These are phyloP conservation scores for Acrossocheilus fasciatus DNA, from an alignment of 2,797 vertebrate genomes.

Conservation along the genomic window DNA sequence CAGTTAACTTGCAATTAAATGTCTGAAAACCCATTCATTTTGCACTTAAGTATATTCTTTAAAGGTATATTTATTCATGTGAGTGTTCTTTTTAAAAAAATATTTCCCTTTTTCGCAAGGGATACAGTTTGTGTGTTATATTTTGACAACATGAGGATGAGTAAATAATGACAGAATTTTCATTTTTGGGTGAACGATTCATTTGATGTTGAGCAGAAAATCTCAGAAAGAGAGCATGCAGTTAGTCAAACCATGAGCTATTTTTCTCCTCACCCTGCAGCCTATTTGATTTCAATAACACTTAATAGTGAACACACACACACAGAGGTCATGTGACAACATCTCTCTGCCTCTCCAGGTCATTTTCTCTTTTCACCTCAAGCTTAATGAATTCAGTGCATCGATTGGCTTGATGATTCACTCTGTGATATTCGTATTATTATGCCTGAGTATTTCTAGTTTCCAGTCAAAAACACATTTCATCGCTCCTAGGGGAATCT, in stretches of 20 bases:
- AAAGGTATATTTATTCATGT: too few relatives aligned
- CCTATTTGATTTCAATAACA: slow-evolving; percentile 53
- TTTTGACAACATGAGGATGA: not conserved
- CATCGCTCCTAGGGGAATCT: slow-evolving; percentile 62
- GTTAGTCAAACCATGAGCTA: slow-evolving; percentile 32
- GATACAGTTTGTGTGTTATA: not conserved
- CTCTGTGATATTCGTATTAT: slow-evolving; percentile 64
- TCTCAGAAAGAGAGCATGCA: slow-evolving; percentile 50
- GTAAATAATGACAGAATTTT: not conserved
- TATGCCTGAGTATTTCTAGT: slow-evolving; percentile 65
- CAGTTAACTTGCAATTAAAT: not conserved
- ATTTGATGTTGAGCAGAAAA: slow-evolving; percentile 45
- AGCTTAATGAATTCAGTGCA: slow-evolving; percentile 63
- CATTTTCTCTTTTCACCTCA: slow-evolving; percentile 56
- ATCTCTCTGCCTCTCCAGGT: slow-evolving; percentile 43
- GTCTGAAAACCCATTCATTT: not conserved
- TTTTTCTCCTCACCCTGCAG: slow-evolving; percentile 40
- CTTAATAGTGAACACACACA: slow-evolving; percentile 43
- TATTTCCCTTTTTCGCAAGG: not conserved
- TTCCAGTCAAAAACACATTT: slow-evolving; percentile 66
- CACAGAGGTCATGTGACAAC: slow-evolving; percentile 45
- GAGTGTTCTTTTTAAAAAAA: not conserved
- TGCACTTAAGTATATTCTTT: not conserved
- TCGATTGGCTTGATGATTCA: slow-evolving; percentile 67
- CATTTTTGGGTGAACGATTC: not conserved